A percentile compares a stretch with the other conserved stretches of the same genome.
Conservation (phyloP, 2,888 invertebrate genomes). For the Carpatolechia fugitivella region DNA sequence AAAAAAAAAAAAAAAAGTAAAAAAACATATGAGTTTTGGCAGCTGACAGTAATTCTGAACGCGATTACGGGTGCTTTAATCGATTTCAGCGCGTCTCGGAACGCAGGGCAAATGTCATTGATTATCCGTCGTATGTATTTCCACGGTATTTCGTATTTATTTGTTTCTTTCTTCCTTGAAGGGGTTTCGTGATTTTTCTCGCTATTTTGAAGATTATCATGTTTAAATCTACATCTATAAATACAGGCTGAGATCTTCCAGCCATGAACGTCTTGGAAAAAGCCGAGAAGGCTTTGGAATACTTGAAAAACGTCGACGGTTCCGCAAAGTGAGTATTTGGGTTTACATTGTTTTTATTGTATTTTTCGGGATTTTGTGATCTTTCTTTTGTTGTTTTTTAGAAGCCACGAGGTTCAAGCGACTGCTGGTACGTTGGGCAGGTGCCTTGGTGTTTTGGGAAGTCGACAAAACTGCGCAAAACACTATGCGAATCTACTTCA, state of each 20-base stretch:
- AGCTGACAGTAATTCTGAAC: too few relatives aligned
- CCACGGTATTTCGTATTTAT: not conserved
- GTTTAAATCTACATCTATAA: slow-evolving; percentile 22
- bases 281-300: slow-evolving; percentile 71
- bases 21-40: too few relatives aligned
- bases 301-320: slow-evolving; percentile 60
- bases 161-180: slow-evolving; percentile 44
- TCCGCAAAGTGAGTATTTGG: slow-evolving; percentile 53
- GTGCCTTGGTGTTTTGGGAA: slow-evolving; percentile 66
- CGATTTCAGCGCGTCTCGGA: too few relatives aligned
- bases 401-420: slow-evolving; percentile 66
- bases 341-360: slow-evolving; percentile 15
- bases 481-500: slow-evolving; percentile 68
- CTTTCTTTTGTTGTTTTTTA: slow-evolving; percentile 33
- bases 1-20: too few relatives aligned
- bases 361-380: not conserved
- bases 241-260: slow-evolving; percentile 33
- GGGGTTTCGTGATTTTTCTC: slow-evolving; percentile 27
- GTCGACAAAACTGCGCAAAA: slow-evolving; percentile 60
- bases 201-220: slow-evolving; percentile 35
- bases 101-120: too few relatives aligned
- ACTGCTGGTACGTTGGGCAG: slow-evolving; percentile 68
- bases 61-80: too few relatives aligned
- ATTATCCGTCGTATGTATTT: too few relatives aligned
- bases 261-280: slow-evolving; percentile 72